Evolutionary conservation across 2,797 vertebrate genomes (phyloP).

Genomic region (Benthosema pterotum): DNA sequence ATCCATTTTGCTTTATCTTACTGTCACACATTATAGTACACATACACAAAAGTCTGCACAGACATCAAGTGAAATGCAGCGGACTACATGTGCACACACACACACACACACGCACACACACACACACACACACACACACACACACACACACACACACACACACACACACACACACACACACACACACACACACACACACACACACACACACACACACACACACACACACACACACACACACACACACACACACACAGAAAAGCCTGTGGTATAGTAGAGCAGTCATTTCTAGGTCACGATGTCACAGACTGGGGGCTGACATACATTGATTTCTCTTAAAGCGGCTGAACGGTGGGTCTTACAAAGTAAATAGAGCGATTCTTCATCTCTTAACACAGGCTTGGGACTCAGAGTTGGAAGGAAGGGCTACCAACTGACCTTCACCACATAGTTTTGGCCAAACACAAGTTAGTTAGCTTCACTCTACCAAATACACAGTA

Average conservation of each 20-base stretch:
- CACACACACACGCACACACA: not conserved
- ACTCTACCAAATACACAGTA: no score
- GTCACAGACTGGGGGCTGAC: slow-evolving; percentile 53
- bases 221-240: not conserved
- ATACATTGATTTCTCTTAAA: slow-evolving; percentile 77
- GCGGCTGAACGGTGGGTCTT: slow-evolving; percentile 62
- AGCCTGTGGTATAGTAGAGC: slow-evolving; percentile 36
- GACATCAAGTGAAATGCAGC: not conserved
- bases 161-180: not conserved
- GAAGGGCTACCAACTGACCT: slow-evolving; percentile 75
- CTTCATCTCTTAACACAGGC: slow-evolving; percentile 83
- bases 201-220: not conserved
- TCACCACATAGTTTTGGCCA: slow-evolving; percentile 79
- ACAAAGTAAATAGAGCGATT: slow-evolving; percentile 79
- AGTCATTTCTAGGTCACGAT: slow-evolving; percentile 68
- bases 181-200: slow-evolving; percentile 1
- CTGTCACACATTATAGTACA: no score
- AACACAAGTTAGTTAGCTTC: slow-evolving; percentile 29
- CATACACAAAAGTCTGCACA: no score
- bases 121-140: not conserved
- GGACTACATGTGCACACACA: not conserved
- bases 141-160: not conserved
- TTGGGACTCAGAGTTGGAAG: slow-evolving; percentile 73
- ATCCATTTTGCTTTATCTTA: no score
- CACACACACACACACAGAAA: not conserved